Conservation (phyloP, 2,797 vertebrate species). For the Oryzias dopingdopingensis region DNA sequence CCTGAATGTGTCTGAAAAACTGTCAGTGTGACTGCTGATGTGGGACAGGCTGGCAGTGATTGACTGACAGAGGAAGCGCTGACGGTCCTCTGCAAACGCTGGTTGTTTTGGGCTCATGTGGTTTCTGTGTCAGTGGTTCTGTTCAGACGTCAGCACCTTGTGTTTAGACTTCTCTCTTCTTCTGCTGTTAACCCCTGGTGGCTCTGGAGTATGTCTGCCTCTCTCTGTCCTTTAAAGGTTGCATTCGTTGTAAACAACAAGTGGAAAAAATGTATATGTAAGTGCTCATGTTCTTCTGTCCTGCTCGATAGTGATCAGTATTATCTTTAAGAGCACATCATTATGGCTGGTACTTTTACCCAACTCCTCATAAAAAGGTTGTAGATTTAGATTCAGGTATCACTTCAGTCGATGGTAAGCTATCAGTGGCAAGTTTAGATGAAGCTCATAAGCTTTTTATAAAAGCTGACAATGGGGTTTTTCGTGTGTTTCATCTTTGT, state of each 20-base stretch:
- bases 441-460: conserved; percentile 2
- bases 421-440: conserved; percentile 31
- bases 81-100: neutral
- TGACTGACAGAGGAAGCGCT: conserved; percentile 11
- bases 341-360: conserved; percentile 5
- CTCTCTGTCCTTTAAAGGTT: conserved; percentile 79
- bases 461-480: conserved; percentile 10
- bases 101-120: conserved; percentile 6
- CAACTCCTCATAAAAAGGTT: neutral
- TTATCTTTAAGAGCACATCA: conserved; percentile 18
- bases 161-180: conserved; percentile 69
- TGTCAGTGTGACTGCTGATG: conserved; percentile 2
- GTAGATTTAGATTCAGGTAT: conserved; percentile 25
- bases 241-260: conserved; percentile 44
- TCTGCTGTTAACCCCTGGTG: conserved; percentile 71
- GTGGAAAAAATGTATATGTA: conserved; percentile 45
- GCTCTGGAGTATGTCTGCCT: conserved; percentile 72
- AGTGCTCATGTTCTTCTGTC: conserved; percentile 60
- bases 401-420: conserved; percentile 2
- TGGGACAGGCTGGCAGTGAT: conserved; percentile 11
- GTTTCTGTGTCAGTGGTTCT: conserved; percentile 42
- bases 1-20: neutral
- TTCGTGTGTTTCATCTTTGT: neutral
- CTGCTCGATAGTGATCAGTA: conserved; percentile 29
- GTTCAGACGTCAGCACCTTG: conserved; percentile 65